Evolutionary conservation across 2,888 invertebrate species (phyloP).

Genomic region (Hirtodrosophila alboralis): DNA sequence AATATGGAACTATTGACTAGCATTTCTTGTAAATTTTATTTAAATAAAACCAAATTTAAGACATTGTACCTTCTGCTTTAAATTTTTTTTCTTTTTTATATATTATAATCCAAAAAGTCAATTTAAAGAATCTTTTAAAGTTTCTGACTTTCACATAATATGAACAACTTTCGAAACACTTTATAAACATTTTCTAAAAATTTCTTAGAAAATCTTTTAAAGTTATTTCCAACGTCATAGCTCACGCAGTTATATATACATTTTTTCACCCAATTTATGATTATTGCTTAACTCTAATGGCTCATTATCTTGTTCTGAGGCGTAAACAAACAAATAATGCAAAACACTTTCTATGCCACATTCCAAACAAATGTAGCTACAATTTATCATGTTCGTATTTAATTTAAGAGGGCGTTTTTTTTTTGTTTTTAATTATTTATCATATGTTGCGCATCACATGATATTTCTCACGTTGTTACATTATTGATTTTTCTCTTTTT

Average conservation of each 20-base stretch:
- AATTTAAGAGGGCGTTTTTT: slow-evolving; percentile 1
- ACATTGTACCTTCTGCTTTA: too few species aligned
- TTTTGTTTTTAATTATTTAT: slow-evolving; percentile 10
- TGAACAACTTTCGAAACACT: too few species aligned
- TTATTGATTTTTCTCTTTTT: slow-evolving; percentile 20
- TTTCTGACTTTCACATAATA: too few species aligned
- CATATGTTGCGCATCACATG: slow-evolving; percentile 9
- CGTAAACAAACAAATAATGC: slow-evolving; percentile 32
- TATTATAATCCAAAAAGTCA: too few species aligned
- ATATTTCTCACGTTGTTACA: slow-evolving; percentile 24
- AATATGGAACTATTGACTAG: too few species aligned
- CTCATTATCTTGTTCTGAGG: slow-evolving; percentile 20
- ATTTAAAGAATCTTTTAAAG: too few species aligned
- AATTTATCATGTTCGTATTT: slow-evolving; percentile 14
- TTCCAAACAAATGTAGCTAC: slow-evolving; percentile 18
- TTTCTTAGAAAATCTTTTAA: too few species aligned
- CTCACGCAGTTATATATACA: slow-evolving; percentile 5
- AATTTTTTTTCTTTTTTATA: too few species aligned
- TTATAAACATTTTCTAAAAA: too few species aligned
- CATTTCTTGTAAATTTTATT: too few species aligned
- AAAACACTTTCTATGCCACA: slow-evolving; percentile 43
- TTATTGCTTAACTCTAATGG: slow-evolving; percentile 18
- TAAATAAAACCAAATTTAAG: too few species aligned
- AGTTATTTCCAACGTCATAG: neutral
- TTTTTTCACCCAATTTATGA: slow-evolving; percentile 4